Evolutionary conservation across 2,113 vertebrate genomes (phyloP).

Genomic region (Salvelinus namaycush): DNA sequence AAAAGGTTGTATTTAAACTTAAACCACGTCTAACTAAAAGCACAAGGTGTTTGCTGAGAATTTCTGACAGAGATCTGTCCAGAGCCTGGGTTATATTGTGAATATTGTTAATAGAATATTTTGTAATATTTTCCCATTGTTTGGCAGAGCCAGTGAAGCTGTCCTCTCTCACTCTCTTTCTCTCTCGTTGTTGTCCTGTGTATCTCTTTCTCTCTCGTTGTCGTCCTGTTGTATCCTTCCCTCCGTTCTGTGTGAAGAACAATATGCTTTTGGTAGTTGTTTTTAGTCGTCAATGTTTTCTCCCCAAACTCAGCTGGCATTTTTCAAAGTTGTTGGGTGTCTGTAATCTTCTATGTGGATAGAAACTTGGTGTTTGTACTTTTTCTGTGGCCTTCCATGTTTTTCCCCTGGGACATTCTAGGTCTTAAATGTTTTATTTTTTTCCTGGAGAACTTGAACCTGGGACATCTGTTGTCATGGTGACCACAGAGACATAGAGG

Average conservation of each 20-base stretch:
- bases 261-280: constrained; percentile 72
- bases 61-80: constrained; percentile 67
- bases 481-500: constrained; percentile 35
- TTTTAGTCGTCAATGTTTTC: constrained; percentile 67
- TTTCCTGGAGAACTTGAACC: constrained; percentile 53
- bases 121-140: constrained; percentile 82
- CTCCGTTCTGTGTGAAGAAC: constrained; percentile 65
- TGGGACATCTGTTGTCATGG: constrained; percentile 43
- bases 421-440: constrained; percentile 16
- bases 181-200: constrained; percentile 38
- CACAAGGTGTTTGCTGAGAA: constrained; percentile 74
- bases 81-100: constrained; percentile 69
- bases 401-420: constrained; percentile 37
- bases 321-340: constrained; percentile 69
- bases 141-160: constrained; percentile 78
- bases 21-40: constrained; percentile 58
- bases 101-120: constrained; percentile 83
- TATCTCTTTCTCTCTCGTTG: constrained; percentile 36
- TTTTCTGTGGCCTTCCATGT: constrained; percentile 70
- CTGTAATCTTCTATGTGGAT: constrained; percentile 71
- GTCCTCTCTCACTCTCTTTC: constrained; percentile 59
- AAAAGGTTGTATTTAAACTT: constrained; percentile 35
- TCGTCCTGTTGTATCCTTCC: constrained; percentile 66
- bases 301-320: constrained; percentile 62
- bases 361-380: constrained; percentile 75